Evolutionary conservation across 2,797 vertebrate genomes (phyloP).

Genomic region (Rhinoraja longicauda): DNA sequence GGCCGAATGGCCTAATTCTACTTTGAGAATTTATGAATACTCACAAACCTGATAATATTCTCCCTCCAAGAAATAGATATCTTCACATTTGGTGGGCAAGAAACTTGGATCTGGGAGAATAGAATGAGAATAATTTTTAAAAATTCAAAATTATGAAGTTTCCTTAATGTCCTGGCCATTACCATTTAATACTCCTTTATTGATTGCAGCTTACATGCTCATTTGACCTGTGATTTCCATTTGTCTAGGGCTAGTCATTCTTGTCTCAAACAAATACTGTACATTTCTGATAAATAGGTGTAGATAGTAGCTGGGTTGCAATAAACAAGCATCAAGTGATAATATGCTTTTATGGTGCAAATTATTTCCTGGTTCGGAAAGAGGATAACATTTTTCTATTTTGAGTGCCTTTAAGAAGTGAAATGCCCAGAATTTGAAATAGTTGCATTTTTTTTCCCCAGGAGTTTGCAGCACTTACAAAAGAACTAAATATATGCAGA

Average conservation of each 20-base stretch:
- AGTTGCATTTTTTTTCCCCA: conserved; percentile 49
- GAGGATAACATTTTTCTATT: neutral
- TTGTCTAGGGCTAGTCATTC: neutral
- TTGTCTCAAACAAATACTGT: neutral
- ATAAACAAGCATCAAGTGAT: neutral
- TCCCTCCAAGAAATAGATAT: neutral
- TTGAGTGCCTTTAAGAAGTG: neutral
- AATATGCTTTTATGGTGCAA: neutral
- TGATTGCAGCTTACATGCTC: neutral
- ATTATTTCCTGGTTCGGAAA: no score
- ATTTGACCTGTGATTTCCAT: neutral
- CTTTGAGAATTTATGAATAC: neutral
- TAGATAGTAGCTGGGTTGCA: neutral
- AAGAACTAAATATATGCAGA: conserved; percentile 86
- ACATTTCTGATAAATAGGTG: neutral
- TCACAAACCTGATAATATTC: neutral
- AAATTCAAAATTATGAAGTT: neutral
- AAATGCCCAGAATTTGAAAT: neutral
- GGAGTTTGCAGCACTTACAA: conserved; percentile 92
- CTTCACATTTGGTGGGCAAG: neutral
- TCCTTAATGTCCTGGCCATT: neutral
- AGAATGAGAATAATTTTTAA: neutral
- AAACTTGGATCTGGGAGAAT: neutral
- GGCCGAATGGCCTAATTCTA: no score
- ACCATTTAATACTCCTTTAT: neutral